phyloP scores from a whole-genome alignment of 2,888 invertebrate species.

The Lacanobia wlatinum region DNA sequence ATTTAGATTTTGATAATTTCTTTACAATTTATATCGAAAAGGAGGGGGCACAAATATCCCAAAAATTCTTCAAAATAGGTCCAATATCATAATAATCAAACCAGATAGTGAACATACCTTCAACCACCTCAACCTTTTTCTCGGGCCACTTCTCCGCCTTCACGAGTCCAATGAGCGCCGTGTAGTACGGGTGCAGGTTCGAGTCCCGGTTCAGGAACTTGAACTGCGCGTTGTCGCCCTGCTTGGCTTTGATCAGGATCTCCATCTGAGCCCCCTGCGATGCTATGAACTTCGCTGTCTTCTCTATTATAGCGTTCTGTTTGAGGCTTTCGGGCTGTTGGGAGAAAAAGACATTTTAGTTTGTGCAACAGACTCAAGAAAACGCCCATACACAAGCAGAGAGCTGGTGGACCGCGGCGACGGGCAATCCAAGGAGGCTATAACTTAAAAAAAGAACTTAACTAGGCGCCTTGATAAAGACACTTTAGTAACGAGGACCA shows the following conservation, averaged over 20 bases:
- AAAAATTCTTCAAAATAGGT: too few species aligned
- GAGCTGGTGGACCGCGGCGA: too few species aligned
- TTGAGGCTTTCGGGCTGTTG: conserved; percentile 96
- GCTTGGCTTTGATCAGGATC: conserved; percentile 99
- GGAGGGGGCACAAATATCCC: too few species aligned
- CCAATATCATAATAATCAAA: too few species aligned
- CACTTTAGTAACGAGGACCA: too few species aligned
- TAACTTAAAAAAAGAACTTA: too few species aligned
- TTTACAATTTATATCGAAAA: too few species aligned
- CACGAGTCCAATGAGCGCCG: conserved; percentile 90
- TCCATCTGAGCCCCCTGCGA: conserved; percentile 99
- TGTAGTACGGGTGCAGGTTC: conserved; percentile 96
- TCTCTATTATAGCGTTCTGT: conserved; percentile 98
- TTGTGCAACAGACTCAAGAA: too few species aligned
- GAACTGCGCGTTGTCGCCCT: conserved; percentile 97
- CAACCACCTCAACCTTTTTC: conserved; percentile 77
- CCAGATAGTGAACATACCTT: conserved; percentile 72
- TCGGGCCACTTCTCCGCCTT: conserved; percentile 86
- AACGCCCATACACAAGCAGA: too few species aligned
- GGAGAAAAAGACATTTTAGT: background rate
- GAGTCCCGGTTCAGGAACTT: conserved; percentile 97
- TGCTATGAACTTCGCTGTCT: conserved; percentile 97
- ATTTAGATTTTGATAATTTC: too few species aligned
- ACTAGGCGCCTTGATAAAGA: too few species aligned
- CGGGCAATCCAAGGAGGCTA: too few species aligned